Percentiles rank a stretch among this genome's conserved stretches.
Evolutionary conservation across 2,797 vertebrate genomes (phyloP).

Genomic region (Aeoliscus strigatus): DNA sequence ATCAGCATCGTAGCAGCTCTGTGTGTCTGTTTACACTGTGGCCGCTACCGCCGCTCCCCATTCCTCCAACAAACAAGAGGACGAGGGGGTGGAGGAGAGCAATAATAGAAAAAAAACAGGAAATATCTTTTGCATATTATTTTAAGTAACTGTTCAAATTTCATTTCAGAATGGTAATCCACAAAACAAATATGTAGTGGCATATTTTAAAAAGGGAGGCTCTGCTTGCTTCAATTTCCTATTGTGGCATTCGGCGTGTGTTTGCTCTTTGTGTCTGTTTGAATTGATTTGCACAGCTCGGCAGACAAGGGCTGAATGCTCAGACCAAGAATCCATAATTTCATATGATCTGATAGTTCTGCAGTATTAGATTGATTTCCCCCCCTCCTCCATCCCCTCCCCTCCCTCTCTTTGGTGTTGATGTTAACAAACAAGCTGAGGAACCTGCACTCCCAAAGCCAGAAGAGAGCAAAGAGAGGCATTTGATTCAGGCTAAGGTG

Average conservation of each 20-base stretch:
- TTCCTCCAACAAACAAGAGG: conserved; percentile 73
- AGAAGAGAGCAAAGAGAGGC: conserved; percentile 56
- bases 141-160: conserved; percentile 88
- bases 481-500: conserved; percentile 59
- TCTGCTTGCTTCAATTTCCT: conserved; percentile 80
- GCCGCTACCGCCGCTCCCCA: conserved; percentile 61
- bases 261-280: conserved; percentile 89
- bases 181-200: conserved; percentile 82
- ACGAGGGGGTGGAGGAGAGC: conserved; percentile 41
- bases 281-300: conserved; percentile 91
- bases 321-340: conserved; percentile 89
- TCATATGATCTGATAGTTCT: conserved; percentile 90
- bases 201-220: conserved; percentile 78
- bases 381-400: conserved; percentile 26
- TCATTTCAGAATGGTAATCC: conserved; percentile 84
- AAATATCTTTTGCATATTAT: conserved; percentile 85
- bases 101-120: conserved; percentile 54
- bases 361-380: conserved; percentile 87
- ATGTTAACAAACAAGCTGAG: conserved; percentile 83
- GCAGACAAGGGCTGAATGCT: conserved; percentile 86
- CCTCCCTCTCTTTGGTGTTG: conserved; percentile 71
- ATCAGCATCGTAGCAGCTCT: conserved; percentile 73
- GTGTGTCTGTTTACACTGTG: conserved; percentile 75
- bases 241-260: conserved; percentile 78
- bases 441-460: conserved; percentile 71